These are phyloP conservation scores for Silurus lanzhouensis DNA, from an alignment of 2,797 vertebrate genomes.

Conservation along the genomic window DNA sequence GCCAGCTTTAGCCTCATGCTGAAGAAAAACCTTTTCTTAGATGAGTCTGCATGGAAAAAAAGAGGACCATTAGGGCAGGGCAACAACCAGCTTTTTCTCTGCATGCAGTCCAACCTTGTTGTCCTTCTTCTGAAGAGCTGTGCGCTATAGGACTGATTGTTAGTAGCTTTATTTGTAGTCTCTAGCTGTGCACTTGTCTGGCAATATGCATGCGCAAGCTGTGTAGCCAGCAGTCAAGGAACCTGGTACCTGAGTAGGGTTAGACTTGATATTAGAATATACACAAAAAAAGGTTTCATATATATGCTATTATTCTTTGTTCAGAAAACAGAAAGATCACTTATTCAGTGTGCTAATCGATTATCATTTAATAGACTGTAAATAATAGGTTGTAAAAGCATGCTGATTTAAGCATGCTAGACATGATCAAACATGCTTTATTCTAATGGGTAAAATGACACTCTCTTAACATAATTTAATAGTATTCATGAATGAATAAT, in stretches of 20 bases:
- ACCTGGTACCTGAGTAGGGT: not conserved
- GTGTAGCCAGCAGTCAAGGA: not conserved
- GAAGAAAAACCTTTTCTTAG: not conserved
- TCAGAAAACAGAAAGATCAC: not conserved
- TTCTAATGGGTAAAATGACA: not conserved
- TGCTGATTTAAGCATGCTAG: not conserved
- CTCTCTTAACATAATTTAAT: not conserved
- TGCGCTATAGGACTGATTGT: slow-evolving; percentile 1
- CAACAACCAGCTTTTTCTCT: slow-evolving; percentile 9
- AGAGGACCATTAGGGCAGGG: not conserved
- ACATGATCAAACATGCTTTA: not conserved
- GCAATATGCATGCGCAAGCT: not conserved
- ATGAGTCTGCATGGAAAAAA: not conserved
- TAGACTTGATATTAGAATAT: too few species aligned
- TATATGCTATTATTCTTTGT: too few species aligned
- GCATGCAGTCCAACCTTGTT: not conserved
- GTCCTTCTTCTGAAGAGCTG: not conserved
- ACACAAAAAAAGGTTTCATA: too few species aligned
- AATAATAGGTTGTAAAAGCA: not conserved
- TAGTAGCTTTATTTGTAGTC: slow-evolving; percentile 12
- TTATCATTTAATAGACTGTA: not conserved
- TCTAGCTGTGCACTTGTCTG: not conserved
- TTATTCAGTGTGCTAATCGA: not conserved
- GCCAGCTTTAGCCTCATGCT: not conserved
- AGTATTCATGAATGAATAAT: not conserved